Conservation (phyloP, 2,113 vertebrate genomes). For the Sorex fumeus region DNA sequence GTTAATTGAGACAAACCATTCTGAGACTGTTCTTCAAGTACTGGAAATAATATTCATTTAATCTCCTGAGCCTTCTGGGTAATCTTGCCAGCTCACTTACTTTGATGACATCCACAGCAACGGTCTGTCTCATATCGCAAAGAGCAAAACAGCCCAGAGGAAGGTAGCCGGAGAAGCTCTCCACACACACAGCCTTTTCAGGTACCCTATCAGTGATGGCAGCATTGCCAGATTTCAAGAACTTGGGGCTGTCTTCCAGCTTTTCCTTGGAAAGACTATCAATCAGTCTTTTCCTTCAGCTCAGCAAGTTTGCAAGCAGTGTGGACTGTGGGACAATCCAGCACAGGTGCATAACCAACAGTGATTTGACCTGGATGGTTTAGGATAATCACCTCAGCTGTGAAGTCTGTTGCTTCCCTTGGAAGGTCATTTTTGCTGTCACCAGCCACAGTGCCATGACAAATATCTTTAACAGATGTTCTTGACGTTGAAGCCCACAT, state of each 20-base stretch:
- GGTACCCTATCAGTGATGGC: constrained; percentile 97
- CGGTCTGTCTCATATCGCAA: constrained; percentile 93
- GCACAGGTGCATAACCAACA: constrained; percentile 95
- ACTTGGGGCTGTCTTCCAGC: constrained; percentile 97
- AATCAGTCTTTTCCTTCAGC: constrained; percentile 97
- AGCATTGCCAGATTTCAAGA: constrained; percentile 95
- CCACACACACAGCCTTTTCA: constrained; percentile 86
- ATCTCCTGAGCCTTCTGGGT: too few relatives aligned
- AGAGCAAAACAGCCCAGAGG: constrained; percentile 91
- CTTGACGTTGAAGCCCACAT: constrained; percentile 95
- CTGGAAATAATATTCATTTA: too few relatives aligned
- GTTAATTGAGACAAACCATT: constrained; percentile 92
- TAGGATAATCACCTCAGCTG: constrained; percentile 97
- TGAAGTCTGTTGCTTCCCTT: constrained; percentile 95
- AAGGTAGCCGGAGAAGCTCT: too few relatives aligned
- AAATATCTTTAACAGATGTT: constrained; percentile 95
- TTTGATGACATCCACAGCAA: constrained; percentile 83
- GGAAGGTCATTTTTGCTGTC: constrained; percentile 97
- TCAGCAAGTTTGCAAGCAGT: constrained; percentile 96
- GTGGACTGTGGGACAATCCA: constrained; percentile 98
- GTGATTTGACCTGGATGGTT: constrained; percentile 98
- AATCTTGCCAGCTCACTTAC: too few relatives aligned
- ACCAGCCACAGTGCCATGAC: constrained; percentile 96
- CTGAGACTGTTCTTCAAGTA: constrained; percentile 86
- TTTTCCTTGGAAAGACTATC: constrained; percentile 95